Percentiles rank a stretch among this genome's conserved stretches.
phyloP scores from a whole-genome alignment of 1,140 invertebrate genomes.

The Ephestia elutella region DNA sequence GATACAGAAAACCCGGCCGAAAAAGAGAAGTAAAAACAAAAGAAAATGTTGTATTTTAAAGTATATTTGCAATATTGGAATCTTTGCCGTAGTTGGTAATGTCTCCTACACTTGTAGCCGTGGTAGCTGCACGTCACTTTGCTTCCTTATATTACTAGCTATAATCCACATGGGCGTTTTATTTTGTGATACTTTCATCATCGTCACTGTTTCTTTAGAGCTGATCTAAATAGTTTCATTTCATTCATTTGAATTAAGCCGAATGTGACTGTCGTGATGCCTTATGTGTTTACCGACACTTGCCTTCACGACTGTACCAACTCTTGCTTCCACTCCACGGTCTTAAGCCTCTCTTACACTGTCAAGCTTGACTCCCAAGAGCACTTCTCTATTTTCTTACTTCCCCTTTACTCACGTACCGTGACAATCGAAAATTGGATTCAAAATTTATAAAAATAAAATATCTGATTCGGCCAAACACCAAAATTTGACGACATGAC shows the following conservation, averaged over 20 bases:
- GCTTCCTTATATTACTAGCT: constrained; percentile 54
- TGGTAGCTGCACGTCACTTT: constrained; percentile 57
- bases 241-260: constrained; percentile 67
- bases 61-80: too few relatives aligned
- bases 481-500: constrained; percentile 49
- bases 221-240: constrained; percentile 71
- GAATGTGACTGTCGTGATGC: constrained; percentile 61
- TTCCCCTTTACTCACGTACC: constrained; percentile 27
- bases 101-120: constrained; percentile 45
- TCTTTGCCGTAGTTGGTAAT: constrained; percentile 34
- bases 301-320: constrained; percentile 49
- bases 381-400: constrained; percentile 52
- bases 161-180: constrained; percentile 67
- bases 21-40: too few relatives aligned
- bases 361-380: constrained; percentile 52
- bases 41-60: too few relatives aligned
- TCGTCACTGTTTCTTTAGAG: constrained; percentile 67
- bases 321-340: constrained; percentile 58
- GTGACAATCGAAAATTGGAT: constrained; percentile 21
- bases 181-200: constrained; percentile 74
- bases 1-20: too few relatives aligned
- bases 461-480: constrained; percentile 48
- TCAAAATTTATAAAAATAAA: constrained; percentile 25
- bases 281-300: constrained; percentile 45
- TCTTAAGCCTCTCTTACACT: constrained; percentile 52